Evolutionary conservation across 2,113 vertebrate species (phyloP), one percentile per base, ranked within the genome.

Genomic region (Sphaerodactylus townsendi): DNA sequence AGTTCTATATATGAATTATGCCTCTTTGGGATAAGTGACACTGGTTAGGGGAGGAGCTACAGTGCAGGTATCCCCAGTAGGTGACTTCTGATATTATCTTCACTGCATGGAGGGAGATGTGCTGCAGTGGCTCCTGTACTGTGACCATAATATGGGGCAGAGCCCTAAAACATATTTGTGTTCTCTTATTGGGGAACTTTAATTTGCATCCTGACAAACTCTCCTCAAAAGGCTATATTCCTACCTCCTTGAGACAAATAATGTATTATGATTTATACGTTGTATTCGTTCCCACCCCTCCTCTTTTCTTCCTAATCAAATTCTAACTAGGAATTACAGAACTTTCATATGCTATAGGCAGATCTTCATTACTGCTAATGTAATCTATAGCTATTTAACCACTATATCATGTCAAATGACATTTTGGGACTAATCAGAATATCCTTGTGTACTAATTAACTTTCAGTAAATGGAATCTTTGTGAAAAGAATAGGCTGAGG

Each of bases 291-390:
- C 65, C 44, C 73, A 9, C 17, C 70, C 3, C 37, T 74, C 23
- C 62, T 48, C 33, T 14, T 83, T 53, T 39, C 88, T 59, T 48
- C 87, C 4, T 66, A 66, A 2, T 66, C 30, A 66, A 66, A 33
- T 2, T 53, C 13, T 73, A 33, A 81, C 83, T 74, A 15, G 19
- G 6, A 2, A 74, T 0, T 41, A 1, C 46, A 85, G 89, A 53
- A 21, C 81, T 66, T 35, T 85, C 77, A 68, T 77, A 41, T 86
- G 85, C 82, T 83, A 77, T 81, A 90, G 68, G 44, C 23, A 85
- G 6, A n/a, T 21, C 6, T 86, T 79, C 68, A 30, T 59, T 37
- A 25, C 14, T 77, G 5, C 28, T 82, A 3, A 39, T 48, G 19
- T 53, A 84, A 30, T 48, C 10, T 0, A 0, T 9, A 86, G 74